Percentiles rank a stretch among this genome's conserved stretches.
Conservation (phyloP, 2,113 vertebrate genomes). For the Tachysurus fulvidraco region DNA sequence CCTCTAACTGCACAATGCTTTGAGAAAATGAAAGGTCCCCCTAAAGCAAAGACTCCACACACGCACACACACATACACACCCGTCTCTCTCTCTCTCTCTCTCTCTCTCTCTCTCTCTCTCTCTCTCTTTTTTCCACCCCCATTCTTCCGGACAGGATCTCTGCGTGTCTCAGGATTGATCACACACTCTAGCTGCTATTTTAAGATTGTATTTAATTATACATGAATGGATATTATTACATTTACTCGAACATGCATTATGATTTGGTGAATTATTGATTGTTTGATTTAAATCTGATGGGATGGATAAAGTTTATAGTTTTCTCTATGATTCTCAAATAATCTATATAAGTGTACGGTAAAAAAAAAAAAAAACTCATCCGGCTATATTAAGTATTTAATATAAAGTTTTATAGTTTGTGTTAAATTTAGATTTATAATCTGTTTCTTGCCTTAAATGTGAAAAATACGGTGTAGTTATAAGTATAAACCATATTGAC, state of each 20-base stretch:
- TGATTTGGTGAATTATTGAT: conserved; percentile 2
- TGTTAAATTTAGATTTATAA: background rate
- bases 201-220: background rate
- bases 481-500: background rate
- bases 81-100: background rate
- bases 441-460: background rate
- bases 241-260: background rate
- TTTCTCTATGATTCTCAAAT: background rate
- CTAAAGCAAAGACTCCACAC: background rate
- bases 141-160: too few species aligned
- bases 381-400: too few species aligned
- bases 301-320: background rate
- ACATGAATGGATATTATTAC: conserved; percentile 23
- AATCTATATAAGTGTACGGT: too few species aligned
- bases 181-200: conserved; percentile 8
- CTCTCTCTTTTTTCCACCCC: too few species aligned
- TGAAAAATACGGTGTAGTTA: background rate
- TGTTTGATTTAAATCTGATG: background rate
- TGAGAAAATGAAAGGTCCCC: conserved; percentile 11
- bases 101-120: background rate
- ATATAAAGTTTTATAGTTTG: background rate
- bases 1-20: conserved; percentile 12
- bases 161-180: conserved; percentile 1
- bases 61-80: background rate
- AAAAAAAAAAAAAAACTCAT: too few species aligned